Evolutionary conservation across 2,888 invertebrate genomes (phyloP).

Genomic region (Cremastinae sp.): DNA sequence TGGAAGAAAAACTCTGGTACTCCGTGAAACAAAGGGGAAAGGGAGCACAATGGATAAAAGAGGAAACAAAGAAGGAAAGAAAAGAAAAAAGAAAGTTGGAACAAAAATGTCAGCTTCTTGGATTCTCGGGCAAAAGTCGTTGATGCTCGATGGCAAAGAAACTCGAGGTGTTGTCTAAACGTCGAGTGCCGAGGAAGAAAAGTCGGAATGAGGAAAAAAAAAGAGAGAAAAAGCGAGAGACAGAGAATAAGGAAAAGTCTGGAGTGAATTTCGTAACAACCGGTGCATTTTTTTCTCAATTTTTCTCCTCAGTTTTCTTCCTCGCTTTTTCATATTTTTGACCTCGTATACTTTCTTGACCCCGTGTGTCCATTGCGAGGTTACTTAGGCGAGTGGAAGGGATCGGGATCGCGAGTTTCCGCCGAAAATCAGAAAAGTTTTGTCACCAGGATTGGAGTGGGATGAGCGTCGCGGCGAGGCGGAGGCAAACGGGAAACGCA

Average conservation of each 20-base stretch:
- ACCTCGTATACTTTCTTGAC: conserved; percentile 21
- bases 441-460: conserved; percentile 1
- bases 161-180: conserved; percentile 40
- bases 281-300: conserved; percentile 25
- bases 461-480: conserved; percentile 22
- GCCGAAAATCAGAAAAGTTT: conserved; percentile 65
- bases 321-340: conserved; percentile 1
- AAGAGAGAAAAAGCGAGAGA: conserved; percentile 34
- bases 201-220: conserved; percentile 7
- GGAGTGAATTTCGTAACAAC: conserved; percentile 22
- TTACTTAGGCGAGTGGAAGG: too few relatives aligned
- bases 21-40: background rate
- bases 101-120: conserved; percentile 37
- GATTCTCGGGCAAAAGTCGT: conserved; percentile 32
- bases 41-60: background rate
- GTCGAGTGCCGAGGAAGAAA: conserved; percentile 40
- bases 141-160: conserved; percentile 16
- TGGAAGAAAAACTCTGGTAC: conserved; percentile 2
- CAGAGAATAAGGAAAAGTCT: background rate
- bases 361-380: conserved; percentile 19
- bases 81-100: background rate
- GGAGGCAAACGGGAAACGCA: conserved; percentile 18
- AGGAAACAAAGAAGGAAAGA: conserved; percentile 12
- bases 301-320: conserved; percentile 10
- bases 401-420: too few relatives aligned